Conservation (phyloP, 2,113 vertebrate genomes). For the Labeo rohita region DNA sequence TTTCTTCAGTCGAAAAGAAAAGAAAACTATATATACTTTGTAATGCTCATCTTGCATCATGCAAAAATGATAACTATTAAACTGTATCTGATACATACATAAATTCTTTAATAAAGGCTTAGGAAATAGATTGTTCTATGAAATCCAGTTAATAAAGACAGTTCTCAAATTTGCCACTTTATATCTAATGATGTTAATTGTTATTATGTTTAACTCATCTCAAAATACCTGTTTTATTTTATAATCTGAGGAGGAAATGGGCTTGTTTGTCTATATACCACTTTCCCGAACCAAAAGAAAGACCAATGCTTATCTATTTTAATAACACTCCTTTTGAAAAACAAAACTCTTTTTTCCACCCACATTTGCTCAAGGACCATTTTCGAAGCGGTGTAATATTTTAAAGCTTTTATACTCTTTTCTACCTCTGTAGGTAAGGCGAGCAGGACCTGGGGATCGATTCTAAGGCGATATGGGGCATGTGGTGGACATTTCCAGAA, state of each 20-base stretch:
- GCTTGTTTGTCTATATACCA: background rate
- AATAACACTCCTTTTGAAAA: background rate
- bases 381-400: constrained; percentile 20
- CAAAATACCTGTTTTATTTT: background rate
- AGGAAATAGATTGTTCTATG: background rate
- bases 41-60: background rate
- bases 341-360: background rate
- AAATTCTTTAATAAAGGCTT: background rate
- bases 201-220: background rate
- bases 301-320: background rate
- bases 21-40: background rate
- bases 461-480: constrained; percentile 26
- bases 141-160: background rate
- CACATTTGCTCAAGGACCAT: background rate
- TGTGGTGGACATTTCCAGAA: constrained; percentile 62
- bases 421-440: background rate
- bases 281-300: background rate
- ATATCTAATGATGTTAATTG: background rate
- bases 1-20: too few species aligned
- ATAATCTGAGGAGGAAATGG: background rate
- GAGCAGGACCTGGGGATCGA: background rate
- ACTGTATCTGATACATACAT: background rate
- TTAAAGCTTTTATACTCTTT: background rate
- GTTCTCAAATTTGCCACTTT: background rate
- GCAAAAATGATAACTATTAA: background rate